Evolutionary conservation across 2,888 invertebrate species (phyloP).

Genomic region (Chymomyza amoena): DNA sequence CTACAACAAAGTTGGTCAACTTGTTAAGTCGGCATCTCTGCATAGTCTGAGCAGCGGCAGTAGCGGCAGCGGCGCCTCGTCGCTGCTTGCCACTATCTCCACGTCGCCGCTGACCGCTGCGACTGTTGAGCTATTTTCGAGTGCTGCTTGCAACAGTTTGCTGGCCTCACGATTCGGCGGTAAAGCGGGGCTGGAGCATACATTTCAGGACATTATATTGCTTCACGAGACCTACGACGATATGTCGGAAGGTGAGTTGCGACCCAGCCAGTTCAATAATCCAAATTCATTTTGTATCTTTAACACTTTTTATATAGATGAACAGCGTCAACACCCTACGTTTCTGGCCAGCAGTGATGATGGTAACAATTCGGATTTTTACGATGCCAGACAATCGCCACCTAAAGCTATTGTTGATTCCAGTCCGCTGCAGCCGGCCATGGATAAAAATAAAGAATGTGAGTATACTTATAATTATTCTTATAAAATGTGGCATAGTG

Average conservation of each 20-base stretch:
- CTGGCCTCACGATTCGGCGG: conserved; percentile 74
- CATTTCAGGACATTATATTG: conserved; percentile 76
- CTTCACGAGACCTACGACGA: conserved; percentile 78
- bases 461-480: conserved; percentile 80
- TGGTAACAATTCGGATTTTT: conserved; percentile 77
- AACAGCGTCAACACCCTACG: conserved; percentile 77
- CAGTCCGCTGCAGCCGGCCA: conserved; percentile 93
- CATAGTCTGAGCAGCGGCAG: conserved; percentile 70
- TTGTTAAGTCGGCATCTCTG: conserved; percentile 72
- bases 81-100: conserved; percentile 76
- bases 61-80: conserved; percentile 59
- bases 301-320: conserved; percentile 59
- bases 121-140: conserved; percentile 75
- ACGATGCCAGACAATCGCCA: conserved; percentile 83
- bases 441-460: conserved; percentile 99
- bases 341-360: conserved; percentile 77
- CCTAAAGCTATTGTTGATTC: conserved; percentile 96
- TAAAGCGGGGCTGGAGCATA: conserved; percentile 72
- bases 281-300: neutral
- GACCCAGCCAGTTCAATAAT: neutral
- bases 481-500: neutral
- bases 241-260: conserved; percentile 77
- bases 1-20: conserved; percentile 55
- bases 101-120: conserved; percentile 64
- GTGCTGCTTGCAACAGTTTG: conserved; percentile 75